These are phyloP conservation scores for Tenthredo notha DNA, from an alignment of 2,888 invertebrate species.

Conservation along the genomic window DNA sequence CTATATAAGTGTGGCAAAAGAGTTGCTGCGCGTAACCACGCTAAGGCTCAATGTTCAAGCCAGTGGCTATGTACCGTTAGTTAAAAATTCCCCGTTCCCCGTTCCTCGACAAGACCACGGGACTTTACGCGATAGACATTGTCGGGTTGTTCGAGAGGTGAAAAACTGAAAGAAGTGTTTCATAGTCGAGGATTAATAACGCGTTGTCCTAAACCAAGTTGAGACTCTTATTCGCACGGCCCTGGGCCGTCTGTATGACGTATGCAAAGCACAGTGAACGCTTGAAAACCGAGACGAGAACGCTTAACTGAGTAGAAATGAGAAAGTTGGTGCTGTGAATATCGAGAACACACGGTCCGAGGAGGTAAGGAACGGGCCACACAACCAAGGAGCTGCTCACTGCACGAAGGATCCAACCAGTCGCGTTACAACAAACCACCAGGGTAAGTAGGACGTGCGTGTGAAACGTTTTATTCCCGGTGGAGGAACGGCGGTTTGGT, in stretches of 20 bases:
- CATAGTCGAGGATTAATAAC: neutral
- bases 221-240: conserved; percentile 44
- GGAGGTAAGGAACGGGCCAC: conserved; percentile 50
- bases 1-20: conserved; percentile 35
- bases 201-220: neutral
- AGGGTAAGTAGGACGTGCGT: conserved; percentile 62
- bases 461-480: conserved; percentile 55
- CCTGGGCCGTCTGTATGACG: conserved; percentile 43
- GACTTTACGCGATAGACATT: conserved; percentile 16
- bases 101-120: conserved; percentile 59
- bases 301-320: conserved; percentile 65
- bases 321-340: conserved; percentile 66
- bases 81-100: conserved; percentile 68
- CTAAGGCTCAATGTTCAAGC: conserved; percentile 48
- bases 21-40: conserved; percentile 37
- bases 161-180: conserved; percentile 19
- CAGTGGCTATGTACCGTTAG: conserved; percentile 72
- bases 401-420: conserved; percentile 60
- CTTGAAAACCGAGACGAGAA: conserved; percentile 44
- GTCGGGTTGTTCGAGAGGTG: neutral
- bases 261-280: conserved; percentile 53
- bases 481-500: conserved; percentile 13
- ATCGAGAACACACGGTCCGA: conserved; percentile 58
- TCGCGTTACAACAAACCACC: conserved; percentile 60
- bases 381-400: conserved; percentile 57